Evolutionary conservation across 2,113 vertebrate species (phyloP).

Genomic region (Bos javanicus): DNA sequence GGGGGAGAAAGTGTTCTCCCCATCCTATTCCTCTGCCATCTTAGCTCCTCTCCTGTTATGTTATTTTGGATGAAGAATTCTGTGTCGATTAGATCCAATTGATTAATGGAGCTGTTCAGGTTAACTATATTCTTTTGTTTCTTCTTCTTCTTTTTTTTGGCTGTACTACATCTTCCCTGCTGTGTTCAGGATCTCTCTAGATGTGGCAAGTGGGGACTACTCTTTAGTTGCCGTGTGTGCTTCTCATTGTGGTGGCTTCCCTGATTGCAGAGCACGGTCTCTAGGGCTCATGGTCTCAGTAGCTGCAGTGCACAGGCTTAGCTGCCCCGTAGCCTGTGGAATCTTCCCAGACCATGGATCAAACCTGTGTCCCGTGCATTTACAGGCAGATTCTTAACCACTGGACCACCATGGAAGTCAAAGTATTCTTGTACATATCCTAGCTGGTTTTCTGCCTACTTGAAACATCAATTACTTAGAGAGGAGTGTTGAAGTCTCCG

Average conservation of each 20-base stretch:
- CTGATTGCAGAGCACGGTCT: background rate
- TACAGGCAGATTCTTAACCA: background rate
- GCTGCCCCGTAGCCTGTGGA: background rate
- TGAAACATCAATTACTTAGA: background rate
- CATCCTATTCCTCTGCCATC: no score
- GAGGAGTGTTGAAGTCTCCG: background rate
- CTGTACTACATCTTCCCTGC: background rate
- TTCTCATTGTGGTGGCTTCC: background rate
- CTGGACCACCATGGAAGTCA: background rate
- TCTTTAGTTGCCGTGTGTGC: background rate
- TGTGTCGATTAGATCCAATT: background rate
- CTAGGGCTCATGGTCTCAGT: background rate
- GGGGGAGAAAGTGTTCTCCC: no score
- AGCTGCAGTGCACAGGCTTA: rapidly evolving
- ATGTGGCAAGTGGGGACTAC: background rate
- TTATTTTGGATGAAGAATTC: background rate
- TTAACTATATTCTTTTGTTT: background rate
- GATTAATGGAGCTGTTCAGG: background rate
- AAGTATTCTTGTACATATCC: background rate
- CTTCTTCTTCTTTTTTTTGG: background rate
- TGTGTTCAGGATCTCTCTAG: background rate
- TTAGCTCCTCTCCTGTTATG: background rate
- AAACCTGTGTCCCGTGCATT: background rate
- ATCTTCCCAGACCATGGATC: background rate
- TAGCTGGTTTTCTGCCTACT: background rate